Conservation (phyloP, 2,113 vertebrate species). For the Paratilapia polleni region DNA sequence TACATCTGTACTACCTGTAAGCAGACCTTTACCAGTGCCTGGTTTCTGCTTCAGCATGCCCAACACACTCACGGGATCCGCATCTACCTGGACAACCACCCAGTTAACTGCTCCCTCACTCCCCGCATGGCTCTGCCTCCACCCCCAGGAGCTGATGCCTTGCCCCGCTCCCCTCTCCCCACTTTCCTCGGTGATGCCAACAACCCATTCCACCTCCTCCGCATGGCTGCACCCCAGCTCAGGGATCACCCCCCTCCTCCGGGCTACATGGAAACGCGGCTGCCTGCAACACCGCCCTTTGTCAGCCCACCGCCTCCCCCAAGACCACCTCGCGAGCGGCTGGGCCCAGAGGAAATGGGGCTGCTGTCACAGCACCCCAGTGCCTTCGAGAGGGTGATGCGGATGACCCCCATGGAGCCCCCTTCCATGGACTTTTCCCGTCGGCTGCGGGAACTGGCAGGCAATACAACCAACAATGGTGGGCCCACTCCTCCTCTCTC, state of each 20-base stretch:
- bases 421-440: constrained; percentile 99
- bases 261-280: constrained; percentile 93
- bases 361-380: constrained; percentile 99
- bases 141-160: constrained; percentile 88
- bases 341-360: constrained; percentile 99
- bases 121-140: constrained; percentile 97
- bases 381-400: constrained; percentile 99
- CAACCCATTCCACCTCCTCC: constrained; percentile 97
- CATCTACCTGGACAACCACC: constrained; percentile 98
- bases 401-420: constrained; percentile 95
- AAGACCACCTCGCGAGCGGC: constrained; percentile 89
- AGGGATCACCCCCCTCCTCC: constrained; percentile 87
- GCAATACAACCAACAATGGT: constrained; percentile 87
- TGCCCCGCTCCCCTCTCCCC: constrained; percentile 95
- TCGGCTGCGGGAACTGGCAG: constrained; percentile 94
- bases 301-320: constrained; percentile 95
- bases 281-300: constrained; percentile 94
- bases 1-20: constrained; percentile 99
- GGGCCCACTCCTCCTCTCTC: constrained; percentile 96
- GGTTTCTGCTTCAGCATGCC: constrained; percentile 99
- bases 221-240: constrained; percentile 96
- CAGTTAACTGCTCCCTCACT: constrained; percentile 92
- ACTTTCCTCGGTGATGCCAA: constrained; percentile 94
- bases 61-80: constrained; percentile 98
- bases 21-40: constrained; percentile 98